Evolutionary conservation across 2,113 vertebrate genomes (phyloP).

Genomic region (Lates calcarifer): DNA sequence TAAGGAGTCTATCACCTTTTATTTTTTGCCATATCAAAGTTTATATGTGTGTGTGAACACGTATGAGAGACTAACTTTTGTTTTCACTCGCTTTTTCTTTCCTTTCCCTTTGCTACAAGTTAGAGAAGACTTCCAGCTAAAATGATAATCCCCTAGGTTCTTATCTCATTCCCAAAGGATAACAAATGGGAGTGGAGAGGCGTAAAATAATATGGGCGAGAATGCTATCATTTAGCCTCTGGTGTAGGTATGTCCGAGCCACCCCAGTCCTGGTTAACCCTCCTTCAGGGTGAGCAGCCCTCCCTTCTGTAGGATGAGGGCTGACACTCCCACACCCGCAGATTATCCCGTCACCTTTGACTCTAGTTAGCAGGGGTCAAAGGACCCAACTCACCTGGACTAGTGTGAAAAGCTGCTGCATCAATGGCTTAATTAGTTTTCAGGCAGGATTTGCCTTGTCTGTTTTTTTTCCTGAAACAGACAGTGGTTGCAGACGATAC

Average conservation of each 20-base stretch:
- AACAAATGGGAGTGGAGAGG: conserved; percentile 97
- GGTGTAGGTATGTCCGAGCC: conserved; percentile 84
- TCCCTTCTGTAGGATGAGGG: conserved; percentile 81
- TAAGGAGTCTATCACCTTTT: conserved; percentile 32
- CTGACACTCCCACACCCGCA: conserved; percentile 58
- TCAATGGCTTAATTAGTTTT: conserved; percentile 16
- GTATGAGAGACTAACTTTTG: conserved; percentile 29
- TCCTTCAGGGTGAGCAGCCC: conserved; percentile 85
- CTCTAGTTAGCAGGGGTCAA: conserved; percentile 59
- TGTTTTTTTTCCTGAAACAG: background rate
- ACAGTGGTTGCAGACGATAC: background rate
- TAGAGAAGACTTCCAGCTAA: conserved; percentile 80
- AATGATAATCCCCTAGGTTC: conserved; percentile 92
- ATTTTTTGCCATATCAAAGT: background rate
- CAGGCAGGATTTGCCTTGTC: conserved; percentile 20
- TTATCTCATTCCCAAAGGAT: conserved; percentile 96
- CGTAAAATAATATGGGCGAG: conserved; percentile 95
- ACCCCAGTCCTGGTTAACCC: conserved; percentile 54
- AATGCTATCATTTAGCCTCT: conserved; percentile 92
- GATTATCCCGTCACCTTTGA: conserved; percentile 81
- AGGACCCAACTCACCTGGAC: conserved; percentile 65
- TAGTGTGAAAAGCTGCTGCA: conserved; percentile 29
- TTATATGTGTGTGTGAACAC: conserved; percentile 18
- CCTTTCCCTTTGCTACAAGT: conserved; percentile 12
- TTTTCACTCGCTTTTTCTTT: conserved; percentile 30